A percentile compares a stretch with the other conserved stretches of the same genome.
These are phyloP conservation scores for Hypocryptadius cinnamomeus DNA, from an alignment of 2,113 vertebrate species.

Conservation along the genomic window DNA sequence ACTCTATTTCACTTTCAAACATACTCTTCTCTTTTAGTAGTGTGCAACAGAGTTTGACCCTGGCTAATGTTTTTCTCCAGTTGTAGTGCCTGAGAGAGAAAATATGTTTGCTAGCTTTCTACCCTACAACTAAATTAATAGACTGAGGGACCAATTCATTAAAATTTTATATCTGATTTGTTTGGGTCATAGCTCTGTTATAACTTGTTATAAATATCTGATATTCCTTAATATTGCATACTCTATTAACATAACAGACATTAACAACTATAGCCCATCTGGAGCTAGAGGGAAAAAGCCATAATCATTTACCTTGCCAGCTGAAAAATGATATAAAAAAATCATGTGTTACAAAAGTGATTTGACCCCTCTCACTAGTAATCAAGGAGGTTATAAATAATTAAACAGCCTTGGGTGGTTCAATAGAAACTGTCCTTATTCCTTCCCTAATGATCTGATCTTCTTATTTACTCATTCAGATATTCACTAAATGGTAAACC, in stretches of 20 bases:
- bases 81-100: background rate
- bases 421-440: conserved; percentile 15
- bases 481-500: background rate
- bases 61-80: background rate
- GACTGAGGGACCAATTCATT: conserved; percentile 35
- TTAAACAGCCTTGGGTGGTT: conserved; percentile 30
- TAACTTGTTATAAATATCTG: conserved; percentile 58
- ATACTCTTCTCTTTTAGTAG: background rate
- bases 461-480: background rate
- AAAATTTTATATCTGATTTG: conserved; percentile 51
- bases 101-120: conserved; percentile 7
- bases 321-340: conserved; percentile 57
- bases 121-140: conserved; percentile 33
- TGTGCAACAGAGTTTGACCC: conserved; percentile 9
- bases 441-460: background rate
- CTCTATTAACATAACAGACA: conserved; percentile 42
- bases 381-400: conserved; percentile 57
- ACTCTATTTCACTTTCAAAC: background rate
- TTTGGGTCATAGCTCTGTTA: conserved; percentile 39
- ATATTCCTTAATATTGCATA: conserved; percentile 59
- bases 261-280: conserved; percentile 33
- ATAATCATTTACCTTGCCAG: conserved; percentile 32
- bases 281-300: conserved; percentile 35
- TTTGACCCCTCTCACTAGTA: conserved; percentile 45
- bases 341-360: conserved; percentile 31